A percentile compares a stretch with the other conserved stretches of the same genome.
phyloP scores from a whole-genome alignment of 2,113 vertebrate genomes.

The Myodes glareolus region DNA sequence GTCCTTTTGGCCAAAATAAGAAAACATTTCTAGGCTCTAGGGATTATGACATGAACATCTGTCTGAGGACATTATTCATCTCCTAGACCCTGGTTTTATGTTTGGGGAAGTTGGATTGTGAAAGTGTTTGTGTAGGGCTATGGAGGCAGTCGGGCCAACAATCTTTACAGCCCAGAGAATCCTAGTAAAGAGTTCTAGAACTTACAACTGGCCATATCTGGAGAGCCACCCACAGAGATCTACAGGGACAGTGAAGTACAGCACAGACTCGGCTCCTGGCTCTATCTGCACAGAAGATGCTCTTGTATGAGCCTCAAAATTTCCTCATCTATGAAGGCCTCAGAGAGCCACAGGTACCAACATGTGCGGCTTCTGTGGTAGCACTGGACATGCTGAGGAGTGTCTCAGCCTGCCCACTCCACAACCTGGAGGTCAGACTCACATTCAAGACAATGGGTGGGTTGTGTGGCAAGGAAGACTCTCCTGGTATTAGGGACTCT shows the following conservation, averaged over 20 bases:
- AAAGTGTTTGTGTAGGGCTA: background rate
- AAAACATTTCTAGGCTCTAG: background rate
- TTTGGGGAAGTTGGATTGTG: background rate
- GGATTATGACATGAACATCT: background rate
- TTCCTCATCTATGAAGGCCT: background rate
- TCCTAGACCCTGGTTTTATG: background rate
- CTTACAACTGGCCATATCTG: background rate
- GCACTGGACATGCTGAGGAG: background rate
- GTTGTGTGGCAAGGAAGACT: background rate
- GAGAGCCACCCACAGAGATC: background rate
- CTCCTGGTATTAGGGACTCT: background rate
- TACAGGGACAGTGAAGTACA: background rate
- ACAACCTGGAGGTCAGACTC: background rate
- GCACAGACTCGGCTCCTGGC: background rate
- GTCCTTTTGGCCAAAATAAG: background rate
- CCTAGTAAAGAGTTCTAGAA: background rate
- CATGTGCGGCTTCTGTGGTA: background rate
- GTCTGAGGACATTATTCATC: background rate
- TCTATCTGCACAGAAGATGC: fast-evolving
- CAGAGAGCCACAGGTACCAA: background rate
- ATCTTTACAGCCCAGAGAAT: background rate
- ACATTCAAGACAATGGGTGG: background rate
- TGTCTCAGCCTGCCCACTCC: background rate
- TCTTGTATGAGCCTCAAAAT: background rate
- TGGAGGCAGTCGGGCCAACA: background rate